These are phyloP conservation scores for Macquaria australasica DNA, from an alignment of 2,113 vertebrate species.

Conservation along the genomic window DNA sequence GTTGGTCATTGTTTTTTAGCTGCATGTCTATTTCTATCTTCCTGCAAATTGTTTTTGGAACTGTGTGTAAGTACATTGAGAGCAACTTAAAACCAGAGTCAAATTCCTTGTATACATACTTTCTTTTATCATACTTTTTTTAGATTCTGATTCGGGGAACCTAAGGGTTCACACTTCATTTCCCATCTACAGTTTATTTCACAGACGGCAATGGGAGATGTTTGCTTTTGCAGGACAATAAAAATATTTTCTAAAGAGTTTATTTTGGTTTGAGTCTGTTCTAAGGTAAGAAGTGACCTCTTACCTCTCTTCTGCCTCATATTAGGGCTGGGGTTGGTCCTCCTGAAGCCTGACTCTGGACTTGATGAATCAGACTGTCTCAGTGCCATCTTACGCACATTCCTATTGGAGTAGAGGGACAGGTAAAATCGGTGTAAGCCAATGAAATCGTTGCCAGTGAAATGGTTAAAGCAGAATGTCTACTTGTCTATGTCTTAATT, in stretches of 20 bases:
- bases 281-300: constrained; percentile 18
- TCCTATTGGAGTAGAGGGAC: constrained; percentile 73
- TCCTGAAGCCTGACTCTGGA: constrained; percentile 87
- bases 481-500: neutral
- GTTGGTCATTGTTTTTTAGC: too few species aligned
- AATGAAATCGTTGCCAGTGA: neutral
- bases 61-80: too few species aligned
- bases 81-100: too few species aligned
- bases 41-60: too few species aligned
- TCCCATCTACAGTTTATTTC: too few species aligned
- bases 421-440: neutral
- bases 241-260: neutral
- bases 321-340: constrained; percentile 86
- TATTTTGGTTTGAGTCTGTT: neutral
- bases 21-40: too few species aligned
- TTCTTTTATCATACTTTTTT: too few species aligned
- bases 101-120: too few species aligned
- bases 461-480: neutral
- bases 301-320: constrained; percentile 91
- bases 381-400: constrained; percentile 85
- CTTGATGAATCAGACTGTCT: constrained; percentile 88
- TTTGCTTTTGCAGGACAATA: neutral
- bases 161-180: neutral
- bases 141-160: too few species aligned
- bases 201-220: neutral